Evolutionary conservation across 2,113 vertebrate species (phyloP), one percentile per base, ranked within the genome.

Genomic region (Agapornis roseicollis): DNA sequence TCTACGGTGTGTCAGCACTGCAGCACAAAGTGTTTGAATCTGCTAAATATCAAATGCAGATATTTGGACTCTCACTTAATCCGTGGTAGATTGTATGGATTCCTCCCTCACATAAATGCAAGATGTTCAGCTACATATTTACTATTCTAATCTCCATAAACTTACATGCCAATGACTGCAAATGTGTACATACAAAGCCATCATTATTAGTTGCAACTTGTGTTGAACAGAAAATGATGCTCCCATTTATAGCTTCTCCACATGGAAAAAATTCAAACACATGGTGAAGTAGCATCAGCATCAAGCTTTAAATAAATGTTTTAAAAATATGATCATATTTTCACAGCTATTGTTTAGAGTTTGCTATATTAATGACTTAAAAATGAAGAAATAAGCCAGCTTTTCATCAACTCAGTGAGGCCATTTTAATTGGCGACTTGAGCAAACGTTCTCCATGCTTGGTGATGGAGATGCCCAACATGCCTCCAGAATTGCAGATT

Each of bases 1-100:
- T 41, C 65, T 17, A 46, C 2, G 0, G 1, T 23, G 35, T 1
- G 2, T 24, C 29, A 58, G 17, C 50, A 17, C 4, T 19, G 17
- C 41, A 74, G 35, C 33, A 80, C 18, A 4, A 63, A 73, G 14
- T 60, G 20, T 7, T 83, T 70, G 52, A 80, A 29, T 64, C 52
- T 6, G 4, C 10, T 83, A 69, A 83, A 27, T 47, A 60, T 20
- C 49, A 52, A 47, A 73, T 35, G 85, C 13, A 42, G 22, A 42
- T 39, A 20, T 61, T 55, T 74, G 13, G 24, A 23, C 9, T 70
- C 47, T 24, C 12, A 28, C 53, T 70, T 69, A 53, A 60, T 27
- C 44, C n/a, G 27, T 20, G 17, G 35, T 10, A 83, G 42, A 31
- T 8, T 1, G 2, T 37, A 73, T 28, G 15, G 24, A 49, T 44